A percentile compares a stretch with the other conserved stretches of the same genome.
Conservation (phyloP, 2,797 vertebrate genomes). For the Phylloscopus collybita region DNA sequence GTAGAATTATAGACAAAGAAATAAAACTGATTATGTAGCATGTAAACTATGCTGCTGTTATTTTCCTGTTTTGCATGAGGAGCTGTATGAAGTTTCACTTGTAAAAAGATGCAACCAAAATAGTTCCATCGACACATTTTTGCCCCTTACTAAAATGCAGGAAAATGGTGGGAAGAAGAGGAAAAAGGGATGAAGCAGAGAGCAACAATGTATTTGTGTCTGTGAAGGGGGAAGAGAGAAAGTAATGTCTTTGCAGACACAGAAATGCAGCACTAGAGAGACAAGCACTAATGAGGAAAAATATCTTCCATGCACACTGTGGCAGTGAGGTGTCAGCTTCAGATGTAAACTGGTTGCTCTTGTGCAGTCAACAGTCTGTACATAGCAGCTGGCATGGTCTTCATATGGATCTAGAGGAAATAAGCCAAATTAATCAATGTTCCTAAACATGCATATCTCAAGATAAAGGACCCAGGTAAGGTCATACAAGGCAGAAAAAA, state of each 20-base stretch:
- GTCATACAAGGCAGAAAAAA: not conserved
- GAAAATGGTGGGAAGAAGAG: not conserved
- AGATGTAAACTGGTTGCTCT: slow-evolving; percentile 85
- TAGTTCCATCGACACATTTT: not conserved
- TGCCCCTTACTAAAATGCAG: slow-evolving; percentile 29
- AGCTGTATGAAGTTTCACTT: slow-evolving; percentile 21
- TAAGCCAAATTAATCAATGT: not conserved
- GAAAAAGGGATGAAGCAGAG: not conserved
- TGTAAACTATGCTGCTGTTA: slow-evolving; percentile 3
- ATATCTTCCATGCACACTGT: slow-evolving; percentile 75
- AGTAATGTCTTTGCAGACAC: slow-evolving; percentile 73
- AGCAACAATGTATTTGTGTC: not conserved
- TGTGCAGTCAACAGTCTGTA: slow-evolving; percentile 98
- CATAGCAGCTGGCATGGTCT: slow-evolving; percentile 99
- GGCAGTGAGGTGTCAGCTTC: not conserved
- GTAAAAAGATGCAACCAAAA: slow-evolving; percentile 36
- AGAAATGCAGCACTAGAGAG: slow-evolving; percentile 79
- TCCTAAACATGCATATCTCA: not conserved
- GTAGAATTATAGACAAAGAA: slow-evolving; percentile 13
- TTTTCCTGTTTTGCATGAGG: slow-evolving; percentile 17
- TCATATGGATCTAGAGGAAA: slow-evolving; percentile 92
- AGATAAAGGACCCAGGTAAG: not conserved
- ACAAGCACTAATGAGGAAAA: slow-evolving; percentile 76
- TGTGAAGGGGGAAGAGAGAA: not conserved
- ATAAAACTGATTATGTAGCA: not conserved